A percentile compares a stretch with the other conserved stretches of the same genome.
phyloP scores from a whole-genome alignment of 2,113 vertebrate species.

The Natator depressus region DNA sequence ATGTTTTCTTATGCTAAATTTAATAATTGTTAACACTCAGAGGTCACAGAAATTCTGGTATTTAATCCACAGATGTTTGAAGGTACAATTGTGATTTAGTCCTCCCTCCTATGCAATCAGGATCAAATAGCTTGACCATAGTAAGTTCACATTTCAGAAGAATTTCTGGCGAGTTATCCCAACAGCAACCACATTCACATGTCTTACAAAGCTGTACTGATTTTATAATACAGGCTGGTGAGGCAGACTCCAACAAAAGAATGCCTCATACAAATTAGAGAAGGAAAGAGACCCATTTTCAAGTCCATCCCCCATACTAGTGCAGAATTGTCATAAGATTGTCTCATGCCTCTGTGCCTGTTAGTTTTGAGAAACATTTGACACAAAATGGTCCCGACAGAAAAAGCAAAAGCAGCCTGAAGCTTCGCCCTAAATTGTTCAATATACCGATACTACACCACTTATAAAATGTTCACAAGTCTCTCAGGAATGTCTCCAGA shows the following conservation, averaged over 20 bases:
- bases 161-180: neutral
- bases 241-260: neutral
- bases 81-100: neutral
- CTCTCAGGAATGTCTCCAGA: neutral
- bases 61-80: neutral
- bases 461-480: neutral
- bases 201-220: neutral
- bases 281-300: neutral
- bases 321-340: neutral
- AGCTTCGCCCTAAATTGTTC: slow-evolving; percentile 6
- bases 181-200: neutral
- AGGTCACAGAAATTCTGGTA: neutral
- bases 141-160: neutral
- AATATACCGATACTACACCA: neutral
- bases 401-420: slow-evolving; percentile 20
- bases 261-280: neutral
- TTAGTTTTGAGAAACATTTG: neutral
- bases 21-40: neutral
- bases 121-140: neutral
- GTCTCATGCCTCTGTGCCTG: slow-evolving; percentile 1
- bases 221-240: neutral
- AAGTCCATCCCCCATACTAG: neutral
- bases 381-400: neutral
- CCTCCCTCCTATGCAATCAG: neutral
- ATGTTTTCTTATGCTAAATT: neutral